Base-by-base conservation (phyloP, 2,113 vertebrate genomes). In the Sebastes fasciatus region DNA sequence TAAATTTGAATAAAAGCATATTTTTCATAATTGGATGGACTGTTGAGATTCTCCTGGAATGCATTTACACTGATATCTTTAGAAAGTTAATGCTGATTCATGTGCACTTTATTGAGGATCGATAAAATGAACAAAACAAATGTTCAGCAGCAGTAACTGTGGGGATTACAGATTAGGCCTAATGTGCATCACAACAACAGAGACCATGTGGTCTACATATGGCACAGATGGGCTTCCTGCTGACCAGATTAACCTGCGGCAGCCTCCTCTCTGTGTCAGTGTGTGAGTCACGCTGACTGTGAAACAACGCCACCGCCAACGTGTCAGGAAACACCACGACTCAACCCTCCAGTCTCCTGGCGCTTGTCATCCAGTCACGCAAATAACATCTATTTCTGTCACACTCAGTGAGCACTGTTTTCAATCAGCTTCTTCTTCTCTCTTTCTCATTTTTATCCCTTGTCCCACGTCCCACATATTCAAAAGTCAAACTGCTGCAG, bases 141-240 rank as follows among this genome's bases (percentile, higher is more conserved):
- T 26, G 51, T 52, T 55, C 12, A 45, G 62, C 65, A 64, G 79
- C 62, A 72, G 76, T 8, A 10, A 71, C 63, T 14, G 46, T 13
- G 9, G 54, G 71, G 83, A 83, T 88, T 90, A 83, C 46, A 76
- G 81, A 90, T 89, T 86, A 90, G 64, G 8, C 23, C 63, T 43
- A 45, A 48, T 40, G 86, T 40, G 65, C 52, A 79, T 60, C 80
- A 62, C 55, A 70, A 61, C 71, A 79, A 74, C 74, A 74, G 65
- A 73, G 82, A 57, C 66, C 82, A 76, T 88, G 89, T 86, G 84
- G 76, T 83, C 84, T 19, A 60, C 91, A 86, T 88, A 87, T 75
- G 81, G 90, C 65, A 63, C 86, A 90, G 87, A 90, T 75, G 84
- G 86, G 16, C 63, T 43, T 85, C 87, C 83, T 62, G 80, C 90